These are phyloP conservation scores for Bufo bufo DNA, from an alignment of 2,113 vertebrate genomes.

Conservation along the genomic window DNA sequence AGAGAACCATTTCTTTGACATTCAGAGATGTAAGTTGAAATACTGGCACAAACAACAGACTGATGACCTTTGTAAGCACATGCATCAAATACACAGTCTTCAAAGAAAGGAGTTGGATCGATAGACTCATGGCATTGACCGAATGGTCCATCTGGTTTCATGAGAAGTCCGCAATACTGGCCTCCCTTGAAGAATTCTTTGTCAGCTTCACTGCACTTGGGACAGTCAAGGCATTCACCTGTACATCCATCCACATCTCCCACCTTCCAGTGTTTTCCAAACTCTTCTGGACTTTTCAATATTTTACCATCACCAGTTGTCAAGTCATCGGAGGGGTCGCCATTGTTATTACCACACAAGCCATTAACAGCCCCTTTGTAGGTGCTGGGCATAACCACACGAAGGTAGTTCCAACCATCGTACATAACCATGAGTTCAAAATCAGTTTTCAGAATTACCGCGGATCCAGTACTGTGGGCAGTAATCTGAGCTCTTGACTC, in stretches of 20 bases:
- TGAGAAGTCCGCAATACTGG: constrained; percentile 68
- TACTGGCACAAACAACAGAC: constrained; percentile 61
- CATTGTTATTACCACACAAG: constrained; percentile 72
- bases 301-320: constrained; percentile 47
- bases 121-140: constrained; percentile 62
- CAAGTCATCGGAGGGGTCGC: constrained; percentile 59
- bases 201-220: constrained; percentile 19
- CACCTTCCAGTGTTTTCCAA: constrained; percentile 75
- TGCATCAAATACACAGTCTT: constrained; percentile 68
- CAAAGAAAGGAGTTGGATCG: constrained; percentile 61
- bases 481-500: constrained; percentile 33
- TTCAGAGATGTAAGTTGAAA: constrained; percentile 64
- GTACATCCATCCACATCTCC: constrained; percentile 69
- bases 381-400: constrained; percentile 65
- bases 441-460: constrained; percentile 62
- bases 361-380: constrained; percentile 62
- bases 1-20: constrained; percentile 62
- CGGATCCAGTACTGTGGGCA: constrained; percentile 44
- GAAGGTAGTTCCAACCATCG: constrained; percentile 67
- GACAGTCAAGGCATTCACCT: neutral
- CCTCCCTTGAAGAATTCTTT: constrained; percentile 54
- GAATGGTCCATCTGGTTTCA: constrained; percentile 62
- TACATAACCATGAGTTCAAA: constrained; percentile 64
- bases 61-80: constrained; percentile 67
- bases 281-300: neutral